Evolutionary conservation across 2,797 vertebrate species (phyloP).

Genomic region (Pteronotus mesoamericanus): DNA sequence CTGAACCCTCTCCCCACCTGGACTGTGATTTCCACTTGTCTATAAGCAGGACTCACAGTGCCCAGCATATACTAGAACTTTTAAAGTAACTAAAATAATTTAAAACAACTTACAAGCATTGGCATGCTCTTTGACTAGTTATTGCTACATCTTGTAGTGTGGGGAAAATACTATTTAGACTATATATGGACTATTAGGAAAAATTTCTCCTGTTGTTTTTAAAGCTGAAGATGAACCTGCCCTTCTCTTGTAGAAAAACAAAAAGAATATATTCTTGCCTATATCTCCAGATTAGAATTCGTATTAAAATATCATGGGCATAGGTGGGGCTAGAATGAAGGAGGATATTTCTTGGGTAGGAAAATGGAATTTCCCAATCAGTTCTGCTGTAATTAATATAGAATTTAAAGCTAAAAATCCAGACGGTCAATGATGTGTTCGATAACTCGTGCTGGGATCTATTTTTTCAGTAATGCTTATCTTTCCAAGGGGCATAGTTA

Average conservation of each 20-base stretch:
- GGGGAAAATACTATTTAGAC: background rate
- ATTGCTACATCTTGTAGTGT: background rate
- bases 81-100: background rate
- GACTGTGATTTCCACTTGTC: background rate
- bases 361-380: constrained; percentile 80
- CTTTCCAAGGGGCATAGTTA: constrained; percentile 78
- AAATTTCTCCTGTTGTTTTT: constrained; percentile 27
- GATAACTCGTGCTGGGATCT: constrained; percentile 77
- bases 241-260: background rate
- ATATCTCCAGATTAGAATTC: constrained; percentile 42
- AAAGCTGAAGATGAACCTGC: background rate
- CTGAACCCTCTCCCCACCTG: background rate
- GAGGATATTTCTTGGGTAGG: constrained; percentile 61
- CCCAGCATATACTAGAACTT: background rate
- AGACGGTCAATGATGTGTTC: constrained; percentile 79
- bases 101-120: background rate
- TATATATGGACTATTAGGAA: background rate
- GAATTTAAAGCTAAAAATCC: constrained; percentile 84
- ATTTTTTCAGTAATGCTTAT: constrained; percentile 76
- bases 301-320: constrained; percentile 35
- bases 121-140: background rate
- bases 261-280: constrained; percentile 44
- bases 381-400: constrained; percentile 85
- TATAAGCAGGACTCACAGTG: background rate
- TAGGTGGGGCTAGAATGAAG: background rate